These are phyloP conservation scores for Ophion slaviceki DNA, from an alignment of 2,888 invertebrate genomes.

Conservation along the genomic window DNA sequence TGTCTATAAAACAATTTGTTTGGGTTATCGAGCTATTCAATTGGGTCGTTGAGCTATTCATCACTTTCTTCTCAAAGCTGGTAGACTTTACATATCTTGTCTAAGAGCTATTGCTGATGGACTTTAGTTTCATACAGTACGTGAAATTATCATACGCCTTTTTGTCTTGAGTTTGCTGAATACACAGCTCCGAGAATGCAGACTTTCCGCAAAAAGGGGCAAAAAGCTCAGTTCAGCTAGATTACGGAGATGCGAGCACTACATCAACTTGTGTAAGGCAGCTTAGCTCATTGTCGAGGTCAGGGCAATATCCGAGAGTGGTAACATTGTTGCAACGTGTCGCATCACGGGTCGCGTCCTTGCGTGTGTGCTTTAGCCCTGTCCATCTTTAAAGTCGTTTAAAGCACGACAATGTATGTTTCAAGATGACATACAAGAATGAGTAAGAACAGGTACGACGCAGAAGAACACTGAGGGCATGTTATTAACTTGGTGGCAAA, in stretches of 20 bases:
- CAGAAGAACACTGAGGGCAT: too few relatives aligned
- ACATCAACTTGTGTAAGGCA: not conserved
- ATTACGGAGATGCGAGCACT: not conserved
- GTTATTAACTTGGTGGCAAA: not conserved
- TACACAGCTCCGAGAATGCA: not conserved
- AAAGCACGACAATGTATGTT: not conserved
- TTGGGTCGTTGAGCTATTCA: too few relatives aligned
- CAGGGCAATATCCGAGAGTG: constrained; percentile 67
- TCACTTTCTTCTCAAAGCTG: too few relatives aligned
- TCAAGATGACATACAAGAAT: not conserved
- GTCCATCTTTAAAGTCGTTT: not conserved
- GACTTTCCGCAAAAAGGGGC: not conserved
- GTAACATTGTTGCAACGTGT: not conserved
- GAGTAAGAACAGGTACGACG: not conserved
- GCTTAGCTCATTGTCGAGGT: constrained; percentile 71
- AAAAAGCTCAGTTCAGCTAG: not conserved
- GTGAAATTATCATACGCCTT: not conserved
- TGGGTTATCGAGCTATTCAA: too few relatives aligned
- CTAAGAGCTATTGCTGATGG: not conserved
- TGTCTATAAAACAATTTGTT: too few relatives aligned
- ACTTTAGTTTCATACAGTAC: not conserved
- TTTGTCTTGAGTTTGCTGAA: not conserved
- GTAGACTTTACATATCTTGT: too few relatives aligned
- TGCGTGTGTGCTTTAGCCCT: not conserved
- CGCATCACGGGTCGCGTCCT: not conserved